Evolutionary conservation across 2,888 invertebrate species (phyloP), one percentile per base, ranked within the genome.

Genomic region (Cataglyphis cursor): DNA sequence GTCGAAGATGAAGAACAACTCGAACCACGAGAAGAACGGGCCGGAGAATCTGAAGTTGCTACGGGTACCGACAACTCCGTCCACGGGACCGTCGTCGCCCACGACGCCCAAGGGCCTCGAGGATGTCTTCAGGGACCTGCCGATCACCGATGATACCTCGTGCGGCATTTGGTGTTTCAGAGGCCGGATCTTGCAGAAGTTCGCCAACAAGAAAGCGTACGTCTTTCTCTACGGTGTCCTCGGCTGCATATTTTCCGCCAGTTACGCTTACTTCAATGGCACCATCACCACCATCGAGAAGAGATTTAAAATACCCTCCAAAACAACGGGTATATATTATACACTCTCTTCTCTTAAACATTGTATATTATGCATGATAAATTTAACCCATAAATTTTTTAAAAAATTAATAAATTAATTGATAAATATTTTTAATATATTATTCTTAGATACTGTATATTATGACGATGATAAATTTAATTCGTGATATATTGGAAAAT

Each of bases 201-300:
- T 96, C 90, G 96, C 96, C 24, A 96, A 96, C 88, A 96, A 96
- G 90, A 96, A 96, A 90, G 95, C 95, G 15, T 96, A 96, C 90
- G 96, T 97, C 4, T 94, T 96, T 86, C 95, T 97, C 0, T 97
- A 97, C 88, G 97, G 97, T 51, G 94, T 97, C 57, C 95, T 97
- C 8, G 97, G 97, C 3, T 97, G 97, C 91, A 96, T 97, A 81
- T 97, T 96, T 92, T 96, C 96, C 28, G 97, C 97, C 90, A 96
- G 96, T 83, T 97, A 96, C 91, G 96, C 97, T 4, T 97, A 97
- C 92, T 97, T 97, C 90, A 97, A 96, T 91, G 97, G 97, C n/a
- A 97, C 97, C 41, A 97, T 97, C 84, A 97, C 97, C 73, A 97
- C 97, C 3, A 95, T 97, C 86, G 97, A 97, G 93, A 97, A 97